A percentile compares a stretch with the other conserved stretches of the same genome.
Evolutionary conservation across 2,888 invertebrate species (phyloP).

Genomic region (Erebia ligea): DNA sequence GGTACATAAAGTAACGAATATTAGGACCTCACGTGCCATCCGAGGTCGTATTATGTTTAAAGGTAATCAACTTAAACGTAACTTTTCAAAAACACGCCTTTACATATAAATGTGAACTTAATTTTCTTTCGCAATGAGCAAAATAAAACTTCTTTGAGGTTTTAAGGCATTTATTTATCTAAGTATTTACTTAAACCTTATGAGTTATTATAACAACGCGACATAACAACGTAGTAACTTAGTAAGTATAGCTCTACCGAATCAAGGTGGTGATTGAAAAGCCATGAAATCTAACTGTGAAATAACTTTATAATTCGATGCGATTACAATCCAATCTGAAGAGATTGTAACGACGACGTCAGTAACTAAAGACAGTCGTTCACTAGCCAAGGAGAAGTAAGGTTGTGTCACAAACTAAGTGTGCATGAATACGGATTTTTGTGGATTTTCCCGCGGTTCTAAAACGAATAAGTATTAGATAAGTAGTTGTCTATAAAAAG

Average conservation of each 20-base stretch:
- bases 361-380: slow-evolving; percentile 52
- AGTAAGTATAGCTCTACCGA: slow-evolving; percentile 10
- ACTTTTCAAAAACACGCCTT: slow-evolving; percentile 44
- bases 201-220: no score
- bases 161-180: slow-evolving; percentile 34
- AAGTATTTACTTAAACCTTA: slow-evolving; percentile 35
- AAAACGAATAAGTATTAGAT: slow-evolving; percentile 6
- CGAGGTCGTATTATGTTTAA: slow-evolving; percentile 60
- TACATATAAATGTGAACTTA: slow-evolving; percentile 38
- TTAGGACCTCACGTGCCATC: slow-evolving; percentile 58
- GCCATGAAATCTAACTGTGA: neutral
- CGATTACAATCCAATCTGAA: slow-evolving; percentile 60
- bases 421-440: slow-evolving; percentile 39
- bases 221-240: slow-evolving; percentile 6
- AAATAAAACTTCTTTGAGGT: neutral
- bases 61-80: slow-evolving; percentile 62
- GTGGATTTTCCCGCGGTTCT: slow-evolving; percentile 37
- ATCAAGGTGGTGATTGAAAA: neutral
- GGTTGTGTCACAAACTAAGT: slow-evolving; percentile 54
- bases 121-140: slow-evolving; percentile 41
- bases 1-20: no score
- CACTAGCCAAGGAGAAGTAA: slow-evolving; percentile 47
- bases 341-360: slow-evolving; percentile 67
- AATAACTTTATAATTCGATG: slow-evolving; percentile 57
- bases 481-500: neutral